Evolutionary conservation across 2,888 invertebrate species (phyloP).

Genomic region (Callimorpha dominula): DNA sequence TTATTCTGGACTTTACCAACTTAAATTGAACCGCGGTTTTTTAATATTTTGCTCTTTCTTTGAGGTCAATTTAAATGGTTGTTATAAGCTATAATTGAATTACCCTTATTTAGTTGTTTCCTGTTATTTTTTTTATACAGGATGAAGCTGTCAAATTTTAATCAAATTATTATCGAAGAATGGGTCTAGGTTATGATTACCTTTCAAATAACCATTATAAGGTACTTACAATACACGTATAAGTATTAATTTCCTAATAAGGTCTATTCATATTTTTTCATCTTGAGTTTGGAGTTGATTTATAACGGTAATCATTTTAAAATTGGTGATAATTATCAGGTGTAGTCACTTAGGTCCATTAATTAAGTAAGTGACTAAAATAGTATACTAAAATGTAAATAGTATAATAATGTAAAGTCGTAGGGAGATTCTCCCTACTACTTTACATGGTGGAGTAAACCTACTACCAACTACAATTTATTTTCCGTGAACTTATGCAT

Average conservation of each 20-base stretch:
- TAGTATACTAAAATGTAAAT: too few relatives aligned
- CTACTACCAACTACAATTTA: too few relatives aligned
- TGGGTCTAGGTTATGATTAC: slow-evolving; percentile 73
- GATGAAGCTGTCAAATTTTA: slow-evolving; percentile 82
- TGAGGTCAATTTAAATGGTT: slow-evolving; percentile 18
- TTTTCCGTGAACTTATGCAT: too few relatives aligned
- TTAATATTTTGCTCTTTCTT: background rate
- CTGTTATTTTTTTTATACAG: slow-evolving; percentile 69
- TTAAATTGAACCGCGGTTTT: slow-evolving; percentile 10
- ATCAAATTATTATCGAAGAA: slow-evolving; percentile 78
- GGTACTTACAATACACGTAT: slow-evolving; percentile 25
- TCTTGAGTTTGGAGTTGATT: background rate
- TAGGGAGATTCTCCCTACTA: too few relatives aligned
- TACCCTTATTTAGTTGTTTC: slow-evolving; percentile 72
- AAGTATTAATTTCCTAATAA: slow-evolving; percentile 39
- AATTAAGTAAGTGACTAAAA: too few relatives aligned
- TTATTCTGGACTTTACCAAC: slow-evolving; percentile 17
- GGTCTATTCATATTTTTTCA: slow-evolving; percentile 31
- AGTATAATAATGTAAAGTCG: too few relatives aligned
- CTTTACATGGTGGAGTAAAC: too few relatives aligned
- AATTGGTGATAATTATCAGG: background rate
- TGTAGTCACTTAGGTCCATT: background rate
- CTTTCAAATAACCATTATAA: slow-evolving; percentile 47
- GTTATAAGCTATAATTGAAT: slow-evolving; percentile 72
- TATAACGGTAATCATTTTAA: background rate